Conservation (phyloP, 2,888 invertebrate species). For the Nematopogon swammerdamellus region DNA sequence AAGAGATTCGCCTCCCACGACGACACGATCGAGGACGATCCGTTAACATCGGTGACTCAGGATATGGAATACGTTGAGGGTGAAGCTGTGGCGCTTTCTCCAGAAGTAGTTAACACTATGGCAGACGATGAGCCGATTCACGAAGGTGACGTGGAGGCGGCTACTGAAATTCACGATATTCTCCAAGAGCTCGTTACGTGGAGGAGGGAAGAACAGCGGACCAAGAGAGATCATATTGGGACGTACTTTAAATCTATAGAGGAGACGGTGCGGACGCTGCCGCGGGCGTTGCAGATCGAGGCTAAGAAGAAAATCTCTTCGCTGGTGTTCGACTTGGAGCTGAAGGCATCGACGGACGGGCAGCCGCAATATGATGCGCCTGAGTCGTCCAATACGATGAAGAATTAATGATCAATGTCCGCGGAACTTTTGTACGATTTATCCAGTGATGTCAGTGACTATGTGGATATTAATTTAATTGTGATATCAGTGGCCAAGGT, state of each 20-base stretch:
- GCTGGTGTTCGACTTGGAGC: background rate
- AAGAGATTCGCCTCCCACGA: background rate
- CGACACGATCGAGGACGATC: background rate
- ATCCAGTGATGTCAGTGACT: too few relatives aligned
- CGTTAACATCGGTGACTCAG: background rate
- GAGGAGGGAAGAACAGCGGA: background rate
- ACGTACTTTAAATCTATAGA: background rate
- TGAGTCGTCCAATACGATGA: background rate
- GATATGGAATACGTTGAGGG: background rate
- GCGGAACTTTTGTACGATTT: too few relatives aligned
- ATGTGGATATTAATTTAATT: too few relatives aligned
- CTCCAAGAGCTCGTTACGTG: background rate
- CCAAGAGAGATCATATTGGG: background rate
- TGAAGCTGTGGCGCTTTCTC: background rate
- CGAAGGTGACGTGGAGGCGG: background rate
- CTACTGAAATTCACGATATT: background rate
- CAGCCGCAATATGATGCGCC: background rate
- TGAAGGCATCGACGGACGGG: background rate
- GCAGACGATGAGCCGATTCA: background rate
- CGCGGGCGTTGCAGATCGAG: background rate
- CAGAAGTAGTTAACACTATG: background rate
- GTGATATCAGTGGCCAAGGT: too few relatives aligned
- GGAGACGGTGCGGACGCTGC: background rate
- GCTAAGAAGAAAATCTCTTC: background rate
- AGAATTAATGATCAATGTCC: too few relatives aligned